Base-by-base conservation (phyloP, 1,140 invertebrate species). In the Proctacanthus coquilletti region DNA sequence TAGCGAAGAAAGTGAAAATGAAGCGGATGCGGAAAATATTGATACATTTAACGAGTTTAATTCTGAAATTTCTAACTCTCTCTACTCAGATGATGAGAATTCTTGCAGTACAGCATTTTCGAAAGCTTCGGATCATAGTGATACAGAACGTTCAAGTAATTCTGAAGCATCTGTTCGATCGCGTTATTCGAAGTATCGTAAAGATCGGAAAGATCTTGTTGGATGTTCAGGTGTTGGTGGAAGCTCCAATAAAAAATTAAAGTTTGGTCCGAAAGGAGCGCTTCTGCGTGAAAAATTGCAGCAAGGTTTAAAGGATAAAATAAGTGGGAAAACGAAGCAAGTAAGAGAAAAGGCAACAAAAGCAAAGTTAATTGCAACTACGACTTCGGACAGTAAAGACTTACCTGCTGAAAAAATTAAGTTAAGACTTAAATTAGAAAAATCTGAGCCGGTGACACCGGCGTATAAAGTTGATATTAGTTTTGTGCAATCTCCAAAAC, bases 381-480 rank as follows among this genome's bases (percentile, higher is more conserved):
- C 57, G 37, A 50, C 57, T 19, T 41, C 48, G 17, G 42, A 46
- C 42, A 45, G 51, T 19, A 56, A 59, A 48, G 49, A 54, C n/a
- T 34, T 64, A 46, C 58, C 68, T 33, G 71, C 72, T 29, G 84
- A 88, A 48, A 85, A 85, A 50, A 80, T 89, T 25, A 87, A 86
- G 54, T 58, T 91, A 13, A 66, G 83, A 38, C 58, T 89, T 4
- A 88, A 89, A 48, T 55, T 89, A 29, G 84, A 85, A 44, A 84
- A 84, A 51, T 77, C 71, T 15, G 84, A 86, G 52, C 80, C 80
- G 2, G 64, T 76, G 11, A 70, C 80, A 2, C 68, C 77, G 0
- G 74, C 78, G 2, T 84, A 85, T 53, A 84, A 84, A 60, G 79
- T 84, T 10, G 81, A 85, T 51, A 72, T 83, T 5, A 79, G 77